These are phyloP conservation scores for Andrena dorsata DNA, from an alignment of 2,888 invertebrate genomes.

Conservation along the genomic window DNA sequence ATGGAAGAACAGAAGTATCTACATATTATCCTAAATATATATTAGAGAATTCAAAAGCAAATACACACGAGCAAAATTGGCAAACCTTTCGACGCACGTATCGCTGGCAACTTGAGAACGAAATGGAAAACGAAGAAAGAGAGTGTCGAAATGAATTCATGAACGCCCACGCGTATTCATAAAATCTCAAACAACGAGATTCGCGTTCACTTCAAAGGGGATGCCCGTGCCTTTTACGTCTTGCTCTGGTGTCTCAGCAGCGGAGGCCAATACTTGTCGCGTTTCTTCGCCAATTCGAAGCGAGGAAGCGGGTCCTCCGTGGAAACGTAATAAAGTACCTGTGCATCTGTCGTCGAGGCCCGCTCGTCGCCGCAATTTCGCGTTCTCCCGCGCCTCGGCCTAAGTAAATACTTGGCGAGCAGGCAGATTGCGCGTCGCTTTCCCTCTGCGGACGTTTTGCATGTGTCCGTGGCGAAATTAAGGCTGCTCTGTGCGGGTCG, in stretches of 20 bases:
- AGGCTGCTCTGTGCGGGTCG: neutral
- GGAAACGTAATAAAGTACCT: conserved; percentile 61
- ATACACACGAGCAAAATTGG: no score
- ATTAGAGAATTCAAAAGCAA: no score
- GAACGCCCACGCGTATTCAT: no score
- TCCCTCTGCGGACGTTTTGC: conserved; percentile 50
- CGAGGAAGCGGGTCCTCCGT: conserved; percentile 1
- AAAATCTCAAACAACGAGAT: no score
- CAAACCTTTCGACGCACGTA: no score
- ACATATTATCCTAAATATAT: no score
- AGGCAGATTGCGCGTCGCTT: conserved; percentile 53
- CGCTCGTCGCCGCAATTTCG: conserved; percentile 53
- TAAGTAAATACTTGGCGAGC: conserved; percentile 68
- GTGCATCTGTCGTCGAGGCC: conserved; percentile 35
- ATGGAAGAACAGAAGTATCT: no score
- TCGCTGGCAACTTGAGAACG: no score
- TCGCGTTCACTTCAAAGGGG: no score
- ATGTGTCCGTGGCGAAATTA: conserved; percentile 47
- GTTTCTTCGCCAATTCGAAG: conserved; percentile 15
- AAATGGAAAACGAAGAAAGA: no score
- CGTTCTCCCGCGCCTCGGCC: conserved; percentile 41
- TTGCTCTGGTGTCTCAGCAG: neutral
- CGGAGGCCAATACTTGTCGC: conserved; percentile 8
- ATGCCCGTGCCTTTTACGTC: neutral
- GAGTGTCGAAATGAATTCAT: no score